These are phyloP conservation scores for Harpalus rubripes DNA, from an alignment of 2,888 invertebrate genomes.

Conservation along the genomic window DNA sequence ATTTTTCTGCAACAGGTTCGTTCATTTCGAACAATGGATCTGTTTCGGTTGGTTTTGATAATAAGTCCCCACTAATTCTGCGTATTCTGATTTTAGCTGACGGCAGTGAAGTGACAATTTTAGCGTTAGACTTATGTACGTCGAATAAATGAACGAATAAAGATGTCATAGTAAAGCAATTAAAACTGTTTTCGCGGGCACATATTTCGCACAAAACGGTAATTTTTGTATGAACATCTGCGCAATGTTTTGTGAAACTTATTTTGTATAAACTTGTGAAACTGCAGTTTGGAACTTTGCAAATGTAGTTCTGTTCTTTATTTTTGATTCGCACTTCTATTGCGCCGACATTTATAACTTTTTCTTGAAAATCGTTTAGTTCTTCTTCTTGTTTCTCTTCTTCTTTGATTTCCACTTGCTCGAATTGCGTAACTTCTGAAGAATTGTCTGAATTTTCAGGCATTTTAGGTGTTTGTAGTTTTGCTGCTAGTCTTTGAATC, in stretches of 20 bases:
- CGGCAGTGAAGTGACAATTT: neutral
- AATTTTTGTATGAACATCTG: slow-evolving; percentile 71
- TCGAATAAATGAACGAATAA: slow-evolving; percentile 60
- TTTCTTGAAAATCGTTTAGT: slow-evolving; percentile 40
- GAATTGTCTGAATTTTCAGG: neutral
- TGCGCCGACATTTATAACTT: slow-evolving; percentile 68
- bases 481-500: slow-evolving; percentile 75
- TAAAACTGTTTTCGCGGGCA: neutral
- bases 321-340: slow-evolving; percentile 66
- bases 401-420: neutral
- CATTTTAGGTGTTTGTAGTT: slow-evolving; percentile 70
- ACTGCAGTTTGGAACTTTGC: slow-evolving; percentile 73
- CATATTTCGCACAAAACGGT: slow-evolving; percentile 31
- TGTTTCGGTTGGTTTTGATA: slow-evolving; percentile 72
- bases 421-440: neutral
- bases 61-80: slow-evolving; percentile 77
- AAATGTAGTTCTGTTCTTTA: slow-evolving; percentile 71
- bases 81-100: slow-evolving; percentile 73
- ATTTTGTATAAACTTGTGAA: slow-evolving; percentile 72
- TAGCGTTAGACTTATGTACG: slow-evolving; percentile 45
- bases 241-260: slow-evolving; percentile 74
- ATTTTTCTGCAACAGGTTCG: neutral
- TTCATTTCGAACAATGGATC: neutral
- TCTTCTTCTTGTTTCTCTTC: slow-evolving; percentile 1
- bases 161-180: slow-evolving; percentile 41